Conservation (phyloP, 2,797 vertebrate species). For the Pyrrhura leucotis region DNA sequence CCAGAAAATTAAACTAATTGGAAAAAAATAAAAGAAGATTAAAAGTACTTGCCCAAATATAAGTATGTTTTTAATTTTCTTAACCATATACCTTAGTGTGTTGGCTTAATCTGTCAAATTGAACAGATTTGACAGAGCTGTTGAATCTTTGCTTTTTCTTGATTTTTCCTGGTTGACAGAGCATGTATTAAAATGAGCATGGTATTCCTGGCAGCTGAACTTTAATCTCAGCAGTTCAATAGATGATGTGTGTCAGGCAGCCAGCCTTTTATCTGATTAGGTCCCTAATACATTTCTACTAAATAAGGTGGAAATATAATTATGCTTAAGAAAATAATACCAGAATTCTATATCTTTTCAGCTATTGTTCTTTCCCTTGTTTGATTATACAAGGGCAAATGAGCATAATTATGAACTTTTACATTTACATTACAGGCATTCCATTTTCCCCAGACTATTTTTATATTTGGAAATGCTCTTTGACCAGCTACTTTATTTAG, state of each 20-base stretch:
- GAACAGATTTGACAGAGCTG: background rate
- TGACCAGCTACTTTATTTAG: background rate
- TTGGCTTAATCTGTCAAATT: background rate
- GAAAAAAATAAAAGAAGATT: background rate
- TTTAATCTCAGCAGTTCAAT: background rate
- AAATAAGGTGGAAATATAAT: background rate
- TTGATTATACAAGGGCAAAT: background rate
- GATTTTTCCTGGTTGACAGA: background rate
- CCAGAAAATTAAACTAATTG: background rate
- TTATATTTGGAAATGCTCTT: conserved; percentile 49
- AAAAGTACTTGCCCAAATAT: background rate
- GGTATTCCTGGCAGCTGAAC: background rate
- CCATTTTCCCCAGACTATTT: background rate
- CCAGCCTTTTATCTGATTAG: background rate
- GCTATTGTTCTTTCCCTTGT: background rate
- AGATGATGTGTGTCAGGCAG: background rate
- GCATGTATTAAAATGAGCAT: background rate
- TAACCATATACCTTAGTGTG: background rate
- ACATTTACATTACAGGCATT: background rate
- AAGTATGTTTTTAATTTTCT: background rate
- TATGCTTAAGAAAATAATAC: background rate
- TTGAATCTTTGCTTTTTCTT: background rate
- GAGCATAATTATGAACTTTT: background rate
- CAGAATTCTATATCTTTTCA: background rate
- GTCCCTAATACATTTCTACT: background rate